Evolutionary conservation across 2,113 vertebrate genomes (phyloP).

Genomic region (Strigops habroptila): DNA sequence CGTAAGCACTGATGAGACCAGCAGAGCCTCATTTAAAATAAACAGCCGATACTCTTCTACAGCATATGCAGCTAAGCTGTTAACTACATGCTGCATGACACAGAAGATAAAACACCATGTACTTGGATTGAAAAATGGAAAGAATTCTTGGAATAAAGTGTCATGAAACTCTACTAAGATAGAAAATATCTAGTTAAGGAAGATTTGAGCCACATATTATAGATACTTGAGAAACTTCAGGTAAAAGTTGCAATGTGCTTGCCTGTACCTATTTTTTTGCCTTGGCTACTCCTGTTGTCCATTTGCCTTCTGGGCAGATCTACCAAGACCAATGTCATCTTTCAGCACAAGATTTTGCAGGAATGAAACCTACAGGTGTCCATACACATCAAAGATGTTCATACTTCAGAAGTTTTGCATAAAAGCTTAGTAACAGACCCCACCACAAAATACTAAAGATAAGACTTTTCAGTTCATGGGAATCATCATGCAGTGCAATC

Average conservation of each 20-base stretch:
- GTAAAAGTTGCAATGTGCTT: neutral
- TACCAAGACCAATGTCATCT: neutral
- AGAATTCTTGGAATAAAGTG: neutral
- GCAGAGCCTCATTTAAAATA: neutral
- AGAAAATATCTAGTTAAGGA: neutral
- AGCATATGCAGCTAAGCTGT: neutral
- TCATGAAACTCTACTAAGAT: neutral
- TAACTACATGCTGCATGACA: neutral
- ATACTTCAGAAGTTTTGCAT: neutral
- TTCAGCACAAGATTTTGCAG: neutral
- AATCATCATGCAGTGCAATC: accelerated
- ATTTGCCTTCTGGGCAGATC: neutral
- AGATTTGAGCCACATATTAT: neutral
- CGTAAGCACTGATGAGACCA: neutral
- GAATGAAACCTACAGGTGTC: neutral
- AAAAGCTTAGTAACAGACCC: neutral
- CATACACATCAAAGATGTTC: neutral
- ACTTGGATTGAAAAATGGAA: neutral
- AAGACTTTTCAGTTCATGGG: neutral
- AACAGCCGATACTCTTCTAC: neutral
- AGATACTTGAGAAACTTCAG: neutral
- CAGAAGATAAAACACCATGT: neutral
- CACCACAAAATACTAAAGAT: neutral
- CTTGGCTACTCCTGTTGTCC: neutral
- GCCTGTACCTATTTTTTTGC: neutral